These are phyloP conservation scores for Tauraco erythrolophus DNA, from an alignment of 2,113 vertebrate species.

Conservation along the genomic window DNA sequence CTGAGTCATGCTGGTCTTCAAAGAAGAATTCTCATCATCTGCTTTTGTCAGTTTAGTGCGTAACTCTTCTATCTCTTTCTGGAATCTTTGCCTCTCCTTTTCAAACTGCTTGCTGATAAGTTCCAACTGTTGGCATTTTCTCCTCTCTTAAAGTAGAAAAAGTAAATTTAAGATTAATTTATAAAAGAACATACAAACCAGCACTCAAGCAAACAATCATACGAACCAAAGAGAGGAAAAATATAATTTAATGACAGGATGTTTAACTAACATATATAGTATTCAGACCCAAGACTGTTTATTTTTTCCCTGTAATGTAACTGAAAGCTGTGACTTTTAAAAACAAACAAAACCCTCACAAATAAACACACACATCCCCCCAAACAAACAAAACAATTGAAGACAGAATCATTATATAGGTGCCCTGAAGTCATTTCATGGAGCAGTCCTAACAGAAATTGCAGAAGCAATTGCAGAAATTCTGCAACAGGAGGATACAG, in stretches of 20 bases:
- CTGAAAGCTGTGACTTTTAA: background rate
- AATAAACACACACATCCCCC: background rate
- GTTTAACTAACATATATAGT: background rate
- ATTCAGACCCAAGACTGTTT: background rate
- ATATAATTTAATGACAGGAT: background rate
- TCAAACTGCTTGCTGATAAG: slow-evolving; percentile 80
- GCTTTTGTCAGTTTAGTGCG: slow-evolving; percentile 80
- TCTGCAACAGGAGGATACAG: background rate
- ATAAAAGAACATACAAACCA: background rate
- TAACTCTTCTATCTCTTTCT: slow-evolving; percentile 77
- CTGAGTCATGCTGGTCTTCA: slow-evolving; percentile 89
- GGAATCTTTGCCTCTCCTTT: slow-evolving; percentile 80
- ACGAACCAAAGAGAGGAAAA: background rate
- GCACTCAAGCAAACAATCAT: background rate
- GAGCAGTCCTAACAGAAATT: background rate
- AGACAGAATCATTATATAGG: background rate
- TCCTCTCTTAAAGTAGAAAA: slow-evolving; percentile 72
- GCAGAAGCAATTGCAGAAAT: background rate
- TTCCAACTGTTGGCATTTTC: slow-evolving; percentile 80
- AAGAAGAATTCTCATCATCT: slow-evolving; percentile 85
- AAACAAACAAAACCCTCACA: background rate
- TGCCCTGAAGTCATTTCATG: background rate
- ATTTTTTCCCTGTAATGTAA: background rate
- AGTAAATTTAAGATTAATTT: background rate
- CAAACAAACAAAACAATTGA: background rate